Base-by-base conservation (phyloP, 2,797 vertebrate species). In the Hoplostethus atlanticus region DNA sequence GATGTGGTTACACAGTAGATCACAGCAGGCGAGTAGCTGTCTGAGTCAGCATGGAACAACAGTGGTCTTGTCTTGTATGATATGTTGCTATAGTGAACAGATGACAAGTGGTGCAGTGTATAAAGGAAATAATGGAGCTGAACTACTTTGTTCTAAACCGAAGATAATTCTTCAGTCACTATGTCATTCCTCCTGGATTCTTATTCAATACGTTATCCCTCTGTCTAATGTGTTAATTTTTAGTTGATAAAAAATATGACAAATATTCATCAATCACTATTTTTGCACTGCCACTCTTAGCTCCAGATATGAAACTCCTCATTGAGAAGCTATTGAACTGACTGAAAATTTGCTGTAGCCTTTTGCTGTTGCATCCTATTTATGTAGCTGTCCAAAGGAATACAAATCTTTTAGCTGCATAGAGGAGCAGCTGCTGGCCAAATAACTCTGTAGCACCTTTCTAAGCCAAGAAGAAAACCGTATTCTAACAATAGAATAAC, bases 1-100 rank as follows among this genome's bases (percentile, higher is more conserved):
- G 91, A 91, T 88, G 87, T 81, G 87, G 88, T 90, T 84, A 77
- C 66, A 51, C 68, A 54, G 76, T 79, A 76, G 73, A 77, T 80
- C 68, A 71, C 58, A 75, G 84, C 47, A 4, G 77, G 76, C 21
- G 1, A 58, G 75, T 68, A 63, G 64, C 13, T 30, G 65, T 60
- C 63, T 83, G 79, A 85, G 77, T 89, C 82, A 75, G 68, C 0
- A 17, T 58, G 56, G 68, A 69, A 56, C 66, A 84, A 72, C 79
- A 84, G 61, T 54, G 47, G 44, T 74, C 68, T 56, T 36, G 40
- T 88, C 57, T 77, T 30, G 51, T 64, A 16, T 40, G 60, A 34
- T 25, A 31, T 51, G 69, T 64, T 73, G 68, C 64, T 67, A 79
- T 61, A 40, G 50, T 36, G 50, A 80, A 77, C 16, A 67, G 46